Evolutionary conservation across 2,888 invertebrate species (phyloP).

Genomic region (Lymantria monacha): DNA sequence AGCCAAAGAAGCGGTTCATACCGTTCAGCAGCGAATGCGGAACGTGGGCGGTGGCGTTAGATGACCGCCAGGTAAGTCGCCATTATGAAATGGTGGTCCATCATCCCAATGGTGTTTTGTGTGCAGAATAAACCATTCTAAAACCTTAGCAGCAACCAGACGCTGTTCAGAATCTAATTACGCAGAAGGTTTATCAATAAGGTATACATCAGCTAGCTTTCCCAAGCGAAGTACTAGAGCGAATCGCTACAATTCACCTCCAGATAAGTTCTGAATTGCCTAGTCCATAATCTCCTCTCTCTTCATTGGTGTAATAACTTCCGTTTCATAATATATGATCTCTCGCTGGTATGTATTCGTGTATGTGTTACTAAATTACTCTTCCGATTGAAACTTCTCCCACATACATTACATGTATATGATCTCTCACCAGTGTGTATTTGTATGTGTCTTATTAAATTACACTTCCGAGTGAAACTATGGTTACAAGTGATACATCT

Average conservation of each 20-base stretch:
- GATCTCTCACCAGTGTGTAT: no score
- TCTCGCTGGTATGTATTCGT: no score
- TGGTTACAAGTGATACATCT: no score
- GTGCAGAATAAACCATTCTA: constrained; percentile 97
- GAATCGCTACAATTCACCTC: constrained; percentile 99
- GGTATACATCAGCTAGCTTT: constrained; percentile 99
- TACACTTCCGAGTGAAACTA: no score
- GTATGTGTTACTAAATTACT: no score
- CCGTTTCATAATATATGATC: no score
- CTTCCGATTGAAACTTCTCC: no score
- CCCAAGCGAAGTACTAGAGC: constrained; percentile 98
- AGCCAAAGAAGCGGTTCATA: constrained; percentile 98
- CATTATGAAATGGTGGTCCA: constrained; percentile 99
- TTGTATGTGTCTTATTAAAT: no score
- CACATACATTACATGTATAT: no score
- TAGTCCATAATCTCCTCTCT: constrained; percentile 99
- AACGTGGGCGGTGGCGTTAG: constrained; percentile 93
- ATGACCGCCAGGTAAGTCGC: constrained; percentile 98
- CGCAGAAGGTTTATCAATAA: constrained; percentile 99
- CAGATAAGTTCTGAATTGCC: constrained; percentile 98
- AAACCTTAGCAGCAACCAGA: constrained; percentile 97
- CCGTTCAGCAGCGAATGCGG: constrained; percentile 97
- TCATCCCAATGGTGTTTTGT: constrained; percentile 99
- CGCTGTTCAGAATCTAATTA: constrained; percentile 99
- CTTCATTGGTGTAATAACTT: constrained; percentile 98